A percentile compares a stretch with the other conserved stretches of the same genome.
Conservation (phyloP, 2,797 vertebrate genomes). For the Saxicola maurus region DNA sequence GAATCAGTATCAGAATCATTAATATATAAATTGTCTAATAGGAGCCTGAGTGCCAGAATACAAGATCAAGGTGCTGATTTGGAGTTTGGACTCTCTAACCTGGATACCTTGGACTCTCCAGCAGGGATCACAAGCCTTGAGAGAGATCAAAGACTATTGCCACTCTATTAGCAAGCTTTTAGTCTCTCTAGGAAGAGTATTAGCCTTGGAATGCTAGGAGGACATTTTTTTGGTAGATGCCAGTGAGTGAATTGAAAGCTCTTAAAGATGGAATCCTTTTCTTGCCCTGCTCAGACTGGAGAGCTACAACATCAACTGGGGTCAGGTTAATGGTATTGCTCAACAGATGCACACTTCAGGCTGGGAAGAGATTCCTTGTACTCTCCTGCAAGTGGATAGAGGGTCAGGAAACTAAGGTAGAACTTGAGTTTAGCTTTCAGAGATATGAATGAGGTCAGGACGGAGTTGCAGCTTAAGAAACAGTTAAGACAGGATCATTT, state of each 20-base stretch:
- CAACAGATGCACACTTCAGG: background rate
- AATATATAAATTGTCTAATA: rapidly evolving
- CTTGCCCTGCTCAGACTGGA: background rate
- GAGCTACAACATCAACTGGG: background rate
- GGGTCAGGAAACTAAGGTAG: background rate
- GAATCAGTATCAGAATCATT: background rate
- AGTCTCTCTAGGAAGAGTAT: background rate
- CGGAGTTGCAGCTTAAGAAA: background rate
- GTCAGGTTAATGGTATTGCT: background rate
- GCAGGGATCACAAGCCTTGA: background rate
- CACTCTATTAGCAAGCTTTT: background rate
- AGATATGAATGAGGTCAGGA: background rate
- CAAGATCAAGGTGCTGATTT: background rate
- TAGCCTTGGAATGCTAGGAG: background rate
- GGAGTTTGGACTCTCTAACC: background rate
- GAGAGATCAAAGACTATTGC: background rate
- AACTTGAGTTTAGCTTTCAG: background rate
- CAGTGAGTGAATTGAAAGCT: background rate
- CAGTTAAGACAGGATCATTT: background rate
- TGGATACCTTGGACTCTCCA: background rate
- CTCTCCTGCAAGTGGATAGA: background rate
- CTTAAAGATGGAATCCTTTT: background rate
- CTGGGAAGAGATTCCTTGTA: background rate
- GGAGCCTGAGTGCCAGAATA: background rate
- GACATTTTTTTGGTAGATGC: background rate